A percentile compares a stretch with the other conserved stretches of the same genome.
phyloP scores from a whole-genome alignment of 1,140 invertebrate species.

The Leguminivora glycinivorella region DNA sequence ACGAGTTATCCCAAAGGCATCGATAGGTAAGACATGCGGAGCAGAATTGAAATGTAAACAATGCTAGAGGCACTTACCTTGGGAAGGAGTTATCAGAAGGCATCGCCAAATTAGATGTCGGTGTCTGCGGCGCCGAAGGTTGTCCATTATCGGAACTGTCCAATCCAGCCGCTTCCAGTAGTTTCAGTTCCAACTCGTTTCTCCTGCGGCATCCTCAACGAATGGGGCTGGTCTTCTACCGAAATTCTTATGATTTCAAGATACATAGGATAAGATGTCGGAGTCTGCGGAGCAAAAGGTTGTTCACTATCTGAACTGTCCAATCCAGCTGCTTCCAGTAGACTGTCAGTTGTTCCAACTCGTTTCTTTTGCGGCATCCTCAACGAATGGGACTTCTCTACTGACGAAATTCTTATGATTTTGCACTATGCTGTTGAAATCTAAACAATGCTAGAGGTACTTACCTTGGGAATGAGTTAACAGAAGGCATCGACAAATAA shows the following conservation, averaged over 20 bases:
- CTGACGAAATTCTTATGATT: too few relatives aligned
- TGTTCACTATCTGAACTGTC: conserved; percentile 69
- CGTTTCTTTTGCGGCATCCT: conserved; percentile 68
- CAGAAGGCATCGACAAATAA: conserved; percentile 89
- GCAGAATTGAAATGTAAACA: too few relatives aligned
- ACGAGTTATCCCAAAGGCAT: too few relatives aligned
- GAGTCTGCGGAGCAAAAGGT: conserved; percentile 75
- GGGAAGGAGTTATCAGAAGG: conserved; percentile 90
- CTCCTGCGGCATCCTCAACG: conserved; percentile 66
- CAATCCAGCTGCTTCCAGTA: conserved; percentile 63
- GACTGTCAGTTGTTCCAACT: conserved; percentile 69
- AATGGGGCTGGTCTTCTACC: conserved; percentile 71
- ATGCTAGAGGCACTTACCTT: conserved; percentile 47
- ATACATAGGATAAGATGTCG: too few relatives aligned
- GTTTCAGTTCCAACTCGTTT: conserved; percentile 70
- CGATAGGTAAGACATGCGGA: too few relatives aligned
- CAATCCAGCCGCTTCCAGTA: conserved; percentile 62
- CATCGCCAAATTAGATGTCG: conserved; percentile 89
- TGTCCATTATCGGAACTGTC: conserved; percentile 69
- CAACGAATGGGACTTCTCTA: conserved; percentile 65
- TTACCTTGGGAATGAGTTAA: conserved; percentile 85
- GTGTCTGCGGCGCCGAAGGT: conserved; percentile 75
- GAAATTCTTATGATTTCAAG: too few relatives aligned
- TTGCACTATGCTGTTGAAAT: too few relatives aligned
- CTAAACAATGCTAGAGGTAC: neutral